These are phyloP conservation scores for Chaetodon trifasciatus DNA, from an alignment of 2,797 vertebrate species.

Conservation along the genomic window DNA sequence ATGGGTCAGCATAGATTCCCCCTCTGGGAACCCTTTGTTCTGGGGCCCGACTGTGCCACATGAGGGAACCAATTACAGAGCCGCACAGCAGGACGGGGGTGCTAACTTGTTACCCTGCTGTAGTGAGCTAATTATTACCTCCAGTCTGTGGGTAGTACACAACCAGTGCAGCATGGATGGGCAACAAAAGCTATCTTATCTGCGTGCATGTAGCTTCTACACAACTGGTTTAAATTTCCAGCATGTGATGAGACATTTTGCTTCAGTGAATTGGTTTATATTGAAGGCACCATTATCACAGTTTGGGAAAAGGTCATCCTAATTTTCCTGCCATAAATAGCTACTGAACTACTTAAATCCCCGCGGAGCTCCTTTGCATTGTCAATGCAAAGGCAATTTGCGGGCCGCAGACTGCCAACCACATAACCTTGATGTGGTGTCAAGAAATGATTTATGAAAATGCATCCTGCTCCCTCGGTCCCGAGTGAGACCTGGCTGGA, in stretches of 20 bases:
- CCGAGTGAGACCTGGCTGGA: constrained; percentile 66
- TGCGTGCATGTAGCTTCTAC: constrained; percentile 6
- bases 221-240: constrained; percentile 32
- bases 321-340: constrained; percentile 70
- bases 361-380: constrained; percentile 65
- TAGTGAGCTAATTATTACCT: constrained; percentile 88
- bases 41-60: constrained; percentile 84
- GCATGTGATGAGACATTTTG: constrained; percentile 22
- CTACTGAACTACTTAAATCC: constrained; percentile 62
- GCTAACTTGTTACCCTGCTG: constrained; percentile 85
- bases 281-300: constrained; percentile 51
- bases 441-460: constrained; percentile 84
- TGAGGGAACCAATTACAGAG: constrained; percentile 88
- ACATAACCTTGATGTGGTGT: constrained; percentile 81
- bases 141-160: constrained; percentile 52
- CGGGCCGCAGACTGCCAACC: constrained; percentile 70
- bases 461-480: constrained; percentile 67
- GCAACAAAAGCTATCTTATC: constrained; percentile 56
- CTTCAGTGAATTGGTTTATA: constrained; percentile 36
- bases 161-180: constrained; percentile 36
- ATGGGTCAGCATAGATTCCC: constrained; percentile 84
- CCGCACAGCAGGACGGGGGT: constrained; percentile 83
- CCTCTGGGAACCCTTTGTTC: constrained; percentile 88
- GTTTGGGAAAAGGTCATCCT: constrained; percentile 70
- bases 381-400: constrained; percentile 79